A percentile compares a stretch with the other conserved stretches of the same genome.
phyloP scores from a whole-genome alignment of 2,113 vertebrate species.

The Emydocephalus ijimae region DNA sequence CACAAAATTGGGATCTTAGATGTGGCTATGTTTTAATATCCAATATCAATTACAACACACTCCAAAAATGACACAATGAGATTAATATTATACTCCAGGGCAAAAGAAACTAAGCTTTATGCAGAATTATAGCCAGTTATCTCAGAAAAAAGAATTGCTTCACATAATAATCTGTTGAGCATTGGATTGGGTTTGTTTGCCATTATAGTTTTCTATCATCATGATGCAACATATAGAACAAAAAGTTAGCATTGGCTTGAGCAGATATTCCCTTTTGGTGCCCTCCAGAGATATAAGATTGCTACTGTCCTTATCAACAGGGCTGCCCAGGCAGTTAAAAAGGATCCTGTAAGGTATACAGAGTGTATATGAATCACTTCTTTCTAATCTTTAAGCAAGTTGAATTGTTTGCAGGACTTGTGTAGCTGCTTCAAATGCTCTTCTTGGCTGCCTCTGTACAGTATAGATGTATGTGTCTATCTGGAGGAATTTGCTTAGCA shows the following conservation, averaged over 20 bases:
- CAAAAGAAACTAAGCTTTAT: slow-evolving; percentile 3
- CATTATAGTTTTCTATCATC: background rate
- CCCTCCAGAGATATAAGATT: background rate
- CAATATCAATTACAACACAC: background rate
- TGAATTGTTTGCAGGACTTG: background rate
- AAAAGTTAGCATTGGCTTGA: background rate
- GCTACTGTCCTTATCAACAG: background rate
- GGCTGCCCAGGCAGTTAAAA: background rate
- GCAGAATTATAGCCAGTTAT: background rate
- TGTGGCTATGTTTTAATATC: slow-evolving; percentile 25
- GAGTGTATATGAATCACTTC: background rate
- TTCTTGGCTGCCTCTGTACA: background rate
- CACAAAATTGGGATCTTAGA: slow-evolving; percentile 32
- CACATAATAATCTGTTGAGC: background rate
- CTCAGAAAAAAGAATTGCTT: background rate
- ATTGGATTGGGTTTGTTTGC: background rate
- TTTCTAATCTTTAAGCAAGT: background rate
- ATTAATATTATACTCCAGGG: background rate
- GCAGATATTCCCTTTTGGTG: background rate
- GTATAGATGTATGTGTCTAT: background rate
- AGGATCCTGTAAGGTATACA: background rate
- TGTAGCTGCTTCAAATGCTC: background rate
- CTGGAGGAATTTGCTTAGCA: background rate
- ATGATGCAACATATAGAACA: background rate
- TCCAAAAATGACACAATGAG: background rate